Evolutionary conservation across 2,113 vertebrate species (phyloP), one percentile per base, ranked within the genome.

Genomic region (Phoenicopterus ruber): DNA sequence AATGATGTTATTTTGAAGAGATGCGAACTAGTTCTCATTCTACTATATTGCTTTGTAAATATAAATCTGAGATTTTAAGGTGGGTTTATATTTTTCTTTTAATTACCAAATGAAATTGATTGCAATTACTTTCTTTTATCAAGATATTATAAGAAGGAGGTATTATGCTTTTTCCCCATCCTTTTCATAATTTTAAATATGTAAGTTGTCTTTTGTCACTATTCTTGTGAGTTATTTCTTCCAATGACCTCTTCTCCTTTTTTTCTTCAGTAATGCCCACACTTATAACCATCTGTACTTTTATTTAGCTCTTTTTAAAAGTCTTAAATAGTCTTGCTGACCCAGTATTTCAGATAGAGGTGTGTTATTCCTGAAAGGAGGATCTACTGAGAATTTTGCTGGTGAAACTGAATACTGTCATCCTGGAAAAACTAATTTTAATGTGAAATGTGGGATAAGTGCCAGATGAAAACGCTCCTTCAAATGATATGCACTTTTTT

Each of bases 381-480:
- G 22, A 62, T 91, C 70, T 77, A 6, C 87, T 66, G 93, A 82
- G 46, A 90, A 40, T 90, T 93, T 93, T 93, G 38, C 42, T 71
- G 36, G 38, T 63, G 58, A 38, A 79, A 77, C 66, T 77, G 40
- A 52, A n/a, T 81, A 11, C 38, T 65, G 31, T 82, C 67, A 73
- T 77, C 63, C 29, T 90, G 58, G 34, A 69, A 94, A 77, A 85
- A 44, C 8, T 70, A 50, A 93, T 88, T 91, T 82, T 66, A 65
- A 80, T 88, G 49, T 71, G 82, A 90, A 77, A 29, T 55, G 31
- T 77, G 74, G 87, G 59, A 77, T 69, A 59, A 40, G 42, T 83
- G 58, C 70, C 81, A 82, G 71, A 44, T 86, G 67, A 74, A 93
- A 93, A 77, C 52, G 19, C 21, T 90, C 29, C 73, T 84, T 93